These are phyloP conservation scores for Archivesica marissinica DNA, from an alignment of 1,140 invertebrate species.

Conservation along the genomic window DNA sequence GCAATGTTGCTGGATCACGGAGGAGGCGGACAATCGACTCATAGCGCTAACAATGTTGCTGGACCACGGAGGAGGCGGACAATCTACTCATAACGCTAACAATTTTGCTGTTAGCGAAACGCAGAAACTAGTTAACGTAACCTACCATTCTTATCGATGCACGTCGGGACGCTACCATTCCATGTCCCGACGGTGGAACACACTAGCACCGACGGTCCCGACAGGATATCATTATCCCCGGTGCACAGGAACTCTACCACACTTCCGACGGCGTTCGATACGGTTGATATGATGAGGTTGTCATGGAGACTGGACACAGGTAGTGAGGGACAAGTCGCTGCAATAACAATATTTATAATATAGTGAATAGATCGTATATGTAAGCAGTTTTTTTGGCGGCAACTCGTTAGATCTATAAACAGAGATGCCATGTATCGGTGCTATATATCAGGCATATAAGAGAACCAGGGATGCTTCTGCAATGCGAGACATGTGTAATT, in stretches of 20 bases:
- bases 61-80: too few relatives aligned
- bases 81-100: too few relatives aligned
- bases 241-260: slow-evolving; percentile 22
- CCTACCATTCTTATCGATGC: neutral
- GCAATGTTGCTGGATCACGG: too few relatives aligned
- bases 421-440: too few relatives aligned
- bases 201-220: slow-evolving; percentile 1
- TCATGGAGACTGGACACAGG: neutral
- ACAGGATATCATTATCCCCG: slow-evolving; percentile 1
- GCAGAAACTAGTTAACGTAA: neutral
- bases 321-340: slow-evolving; percentile 35
- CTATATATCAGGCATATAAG: too few relatives aligned
- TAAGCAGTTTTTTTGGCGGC: neutral
- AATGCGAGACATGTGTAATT: neutral
- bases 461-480: too few relatives aligned
- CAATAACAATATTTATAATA: neutral
- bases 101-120: too few relatives aligned
- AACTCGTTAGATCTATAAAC: too few relatives aligned
- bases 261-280: slow-evolving; percentile 14
- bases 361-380: neutral
- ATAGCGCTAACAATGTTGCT: too few relatives aligned
- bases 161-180: slow-evolving; percentile 38
- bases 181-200: slow-evolving; percentile 29
- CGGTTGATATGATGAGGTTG: slow-evolving; percentile 1
- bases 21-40: too few relatives aligned